Base-by-base conservation (phyloP, 1,140 invertebrate genomes). In the Venustaconcha ellipsiformis region DNA sequence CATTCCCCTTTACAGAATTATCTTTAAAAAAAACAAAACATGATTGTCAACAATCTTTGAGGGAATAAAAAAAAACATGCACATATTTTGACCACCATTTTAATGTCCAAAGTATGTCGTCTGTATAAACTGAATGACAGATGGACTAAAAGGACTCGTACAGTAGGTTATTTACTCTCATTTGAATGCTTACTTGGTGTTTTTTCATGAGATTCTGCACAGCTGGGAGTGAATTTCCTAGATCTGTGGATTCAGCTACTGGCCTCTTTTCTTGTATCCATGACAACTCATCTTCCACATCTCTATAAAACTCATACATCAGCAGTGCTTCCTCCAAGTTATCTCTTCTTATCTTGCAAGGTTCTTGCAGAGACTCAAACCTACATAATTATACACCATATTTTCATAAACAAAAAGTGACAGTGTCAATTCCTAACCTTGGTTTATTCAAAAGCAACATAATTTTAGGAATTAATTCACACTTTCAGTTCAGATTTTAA, bases 181-280 rank as follows among this genome's bases (percentile, higher is more conserved):
- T 26, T 67, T 17, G 12, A 17, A 59, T 56, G 57, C 98, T 94
- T 48, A 97, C 97, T 89, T 99, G 97, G 88, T 99, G 98, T 91
- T 99, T 99, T 91, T 99, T 99, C 89, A 98, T 98, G 17, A 99
- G 91, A 90, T 99, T 99, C 89, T 99, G 98, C 0, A 99, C 98
- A 62, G 97, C 97, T 87, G 98, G 97, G 60, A 99, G 91, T 89
- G 99, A 98, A 57, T 78, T 87, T 90, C 94, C 97, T 86, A 98
- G 93, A 87, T 99, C 99, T 2, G 96, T 99, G 14, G 95, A 97
- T 0, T 96, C 96, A 12, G 97, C 98, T 76, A 99, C 95, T 2
- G 98, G 98, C 88, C 99, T 97, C 88, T 99, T 99, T 89, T 99
- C 98, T 0, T 97, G 91, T 82, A 99, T 99, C 98, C 98, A 99